phyloP scores from a whole-genome alignment of 2,888 invertebrate species.

The Conus canariensis region DNA sequence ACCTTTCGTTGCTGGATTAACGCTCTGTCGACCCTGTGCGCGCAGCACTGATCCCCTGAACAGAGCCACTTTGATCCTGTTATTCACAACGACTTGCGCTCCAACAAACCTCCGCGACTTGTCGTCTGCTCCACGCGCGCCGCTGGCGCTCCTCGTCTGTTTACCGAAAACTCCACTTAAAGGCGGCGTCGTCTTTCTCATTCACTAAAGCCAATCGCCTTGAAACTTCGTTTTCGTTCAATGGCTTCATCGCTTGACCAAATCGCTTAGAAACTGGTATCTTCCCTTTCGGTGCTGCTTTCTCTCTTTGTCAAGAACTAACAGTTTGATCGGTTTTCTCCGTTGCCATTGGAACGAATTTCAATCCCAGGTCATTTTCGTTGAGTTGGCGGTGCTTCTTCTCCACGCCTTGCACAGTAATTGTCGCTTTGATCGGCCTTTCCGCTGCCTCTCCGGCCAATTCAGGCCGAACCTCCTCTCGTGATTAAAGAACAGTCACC shows the following conservation, averaged over 20 bases:
- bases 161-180: too few relatives aligned
- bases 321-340: not conserved
- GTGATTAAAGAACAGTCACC: not conserved
- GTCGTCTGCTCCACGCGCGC: too few relatives aligned
- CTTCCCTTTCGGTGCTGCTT: too few relatives aligned
- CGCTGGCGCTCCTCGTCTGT: too few relatives aligned
- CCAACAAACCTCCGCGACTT: too few relatives aligned
- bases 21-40: too few relatives aligned
- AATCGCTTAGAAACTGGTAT: too few relatives aligned
- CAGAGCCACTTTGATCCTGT: not conserved
- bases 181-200: not conserved
- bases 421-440: not conserved
- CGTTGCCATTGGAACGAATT: not conserved
- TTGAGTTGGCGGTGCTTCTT: not conserved
- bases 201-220: not conserved
- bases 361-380: not conserved
- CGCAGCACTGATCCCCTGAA: not conserved
- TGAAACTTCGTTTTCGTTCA: not conserved
- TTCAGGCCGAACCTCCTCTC: not conserved
- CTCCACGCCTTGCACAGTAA: not conserved
- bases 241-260: not conserved
- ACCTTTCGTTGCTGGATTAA: too few relatives aligned
- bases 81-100: too few relatives aligned
- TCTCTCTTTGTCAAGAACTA: not conserved
- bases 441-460: not conserved